Base-by-base conservation (phyloP, 1,140 invertebrate species). In the Cherax destructor region DNA sequence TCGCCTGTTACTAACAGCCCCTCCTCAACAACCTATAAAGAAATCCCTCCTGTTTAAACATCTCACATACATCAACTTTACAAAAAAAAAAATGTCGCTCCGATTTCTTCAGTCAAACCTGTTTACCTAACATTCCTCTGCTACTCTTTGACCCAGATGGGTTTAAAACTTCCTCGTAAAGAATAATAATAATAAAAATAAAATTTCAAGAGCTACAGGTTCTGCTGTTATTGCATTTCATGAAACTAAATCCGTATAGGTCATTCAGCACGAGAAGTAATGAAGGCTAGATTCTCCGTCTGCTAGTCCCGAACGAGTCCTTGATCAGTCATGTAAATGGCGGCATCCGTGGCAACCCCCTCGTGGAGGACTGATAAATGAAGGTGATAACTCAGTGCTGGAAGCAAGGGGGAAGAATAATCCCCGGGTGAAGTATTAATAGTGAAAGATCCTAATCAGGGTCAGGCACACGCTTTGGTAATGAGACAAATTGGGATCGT, bases 351-450 rank as follows among this genome's bases (percentile, higher is more conserved):
- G 69, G n/a, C 69, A 74, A 74, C 69, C 21, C 74, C 18, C 24
- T 30, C 41, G 10, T 52, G 49, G 10, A 41, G 30, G 2, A 11
- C 79, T 80, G 87, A 81, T 76, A 59, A 74, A 89, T 74, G 47
- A 47, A 4, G 16, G 74, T 21, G 74, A 86, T 86, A 76, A 83
- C 50, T 89, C 61, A 83, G 7, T 16, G 65, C 11, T 69, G 65
- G 18, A n/a, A 59, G 79, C 65, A 52, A 61, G 69, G 13, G 21
- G 30, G 72, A 30, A 49, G 76, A 78, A 61, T 69, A 80, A 69
- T 81, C 77, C 77, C 21, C n/a, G 41, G 69, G 86, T 88, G 86
- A 88, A 81, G 86, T 88, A 88, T 88, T 88, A 88, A 88, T 88
- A 78, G 79, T 69, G 86, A 88, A 81, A 80, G 86, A 88, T 80